A percentile compares a stretch with the other conserved stretches of the same genome.
phyloP scores from a whole-genome alignment of 1,140 invertebrate genomes.

The Rhagoletis zephyria region DNA sequence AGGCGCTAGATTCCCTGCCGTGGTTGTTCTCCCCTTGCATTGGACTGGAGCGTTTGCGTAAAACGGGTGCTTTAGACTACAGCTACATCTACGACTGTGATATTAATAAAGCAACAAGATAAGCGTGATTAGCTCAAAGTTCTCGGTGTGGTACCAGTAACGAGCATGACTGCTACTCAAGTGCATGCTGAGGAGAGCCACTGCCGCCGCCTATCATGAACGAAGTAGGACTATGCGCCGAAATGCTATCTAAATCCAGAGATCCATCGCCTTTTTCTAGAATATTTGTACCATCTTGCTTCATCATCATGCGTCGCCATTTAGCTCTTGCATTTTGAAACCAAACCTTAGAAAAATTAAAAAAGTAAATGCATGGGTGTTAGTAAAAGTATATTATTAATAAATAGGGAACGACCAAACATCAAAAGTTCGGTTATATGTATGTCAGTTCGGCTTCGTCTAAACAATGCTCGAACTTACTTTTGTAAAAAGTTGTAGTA shows the following conservation, averaged over 20 bases:
- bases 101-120: slow-evolving; percentile 30
- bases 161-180: slow-evolving; percentile 64
- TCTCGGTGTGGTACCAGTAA: slow-evolving; percentile 31
- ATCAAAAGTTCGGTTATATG: too few species aligned
- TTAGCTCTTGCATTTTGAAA: slow-evolving; percentile 97
- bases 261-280: slow-evolving; percentile 80
- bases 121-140: slow-evolving; percentile 22
- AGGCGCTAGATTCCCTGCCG: slow-evolving; percentile 50
- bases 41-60: slow-evolving; percentile 17
- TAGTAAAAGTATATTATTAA: neutral
- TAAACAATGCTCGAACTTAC: too few species aligned
- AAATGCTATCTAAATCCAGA: slow-evolving; percentile 76
- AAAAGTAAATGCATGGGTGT: neutral
- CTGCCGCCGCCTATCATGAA: slow-evolving; percentile 74
- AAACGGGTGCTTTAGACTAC: slow-evolving; percentile 17
- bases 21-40: neutral
- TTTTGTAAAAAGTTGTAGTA: too few species aligned
- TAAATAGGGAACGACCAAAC: too few species aligned
- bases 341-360: slow-evolving; percentile 76
- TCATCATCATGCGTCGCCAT: slow-evolving; percentile 93
- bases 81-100: slow-evolving; percentile 6
- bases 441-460: too few species aligned
- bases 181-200: slow-evolving; percentile 72
- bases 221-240: slow-evolving; percentile 74
- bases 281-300: slow-evolving; percentile 81